Percentiles rank a stretch among this genome's conserved stretches.
phyloP scores from a whole-genome alignment of 2,113 vertebrate genomes.

The Nanorana parkeri region DNA sequence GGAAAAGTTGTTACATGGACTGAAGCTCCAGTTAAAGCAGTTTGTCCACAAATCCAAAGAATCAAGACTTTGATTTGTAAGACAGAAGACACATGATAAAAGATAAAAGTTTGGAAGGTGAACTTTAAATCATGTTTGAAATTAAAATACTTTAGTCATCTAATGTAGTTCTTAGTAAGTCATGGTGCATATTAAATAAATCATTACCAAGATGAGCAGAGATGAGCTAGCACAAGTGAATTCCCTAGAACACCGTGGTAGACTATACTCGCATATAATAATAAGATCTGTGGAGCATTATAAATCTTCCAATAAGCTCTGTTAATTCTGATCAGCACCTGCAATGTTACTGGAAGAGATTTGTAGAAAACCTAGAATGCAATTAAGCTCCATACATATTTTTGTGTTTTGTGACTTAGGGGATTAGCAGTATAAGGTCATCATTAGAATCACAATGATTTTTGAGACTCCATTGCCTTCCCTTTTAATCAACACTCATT shows the following conservation, averaged over 20 bases:
- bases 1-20: too few relatives aligned
- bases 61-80: too few relatives aligned
- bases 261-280: slow-evolving; percentile 28
- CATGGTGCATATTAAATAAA: not conserved
- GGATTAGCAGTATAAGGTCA: slow-evolving; percentile 50
- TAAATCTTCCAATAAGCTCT: slow-evolving; percentile 33
- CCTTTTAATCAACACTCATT: slow-evolving; percentile 51
- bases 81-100: too few relatives aligned
- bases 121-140: not conserved
- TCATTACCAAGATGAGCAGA: not conserved
- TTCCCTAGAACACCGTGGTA: slow-evolving; percentile 1
- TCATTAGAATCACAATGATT: slow-evolving; percentile 23
- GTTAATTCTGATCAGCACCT: slow-evolving; percentile 45
- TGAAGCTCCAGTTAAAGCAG: too few relatives aligned
- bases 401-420: slow-evolving; percentile 39
- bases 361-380: slow-evolving; percentile 36
- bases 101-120: too few relatives aligned
- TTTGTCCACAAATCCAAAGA: too few relatives aligned
- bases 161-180: slow-evolving; percentile 1
- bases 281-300: slow-evolving; percentile 36
- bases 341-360: slow-evolving; percentile 37
- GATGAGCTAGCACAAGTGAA: slow-evolving; percentile 1
- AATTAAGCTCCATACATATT: slow-evolving; percentile 50
- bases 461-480: slow-evolving; percentile 3
- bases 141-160: not conserved